Evolutionary conservation across 2,888 invertebrate genomes (phyloP), one percentile per base, ranked within the genome.

Genomic region (Mimas tiliae): DNA sequence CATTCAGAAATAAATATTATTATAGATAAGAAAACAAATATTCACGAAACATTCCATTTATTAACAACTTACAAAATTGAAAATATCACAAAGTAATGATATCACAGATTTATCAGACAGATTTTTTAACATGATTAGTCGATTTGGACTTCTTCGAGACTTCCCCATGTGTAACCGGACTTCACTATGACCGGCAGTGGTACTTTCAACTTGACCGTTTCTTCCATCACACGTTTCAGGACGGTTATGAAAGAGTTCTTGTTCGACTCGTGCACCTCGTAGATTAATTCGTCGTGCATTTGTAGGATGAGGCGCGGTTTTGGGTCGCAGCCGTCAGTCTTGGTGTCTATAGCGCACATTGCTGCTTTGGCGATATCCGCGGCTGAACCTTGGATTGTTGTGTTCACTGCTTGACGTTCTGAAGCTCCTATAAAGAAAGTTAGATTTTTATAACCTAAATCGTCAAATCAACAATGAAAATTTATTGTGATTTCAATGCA

Each of bases 371-470:
- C 97, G 55, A 99, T 96, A 88, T 99, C 99, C 0, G 99, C 98
- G 0, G 99, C 99, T 0, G 99, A 98, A 0, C 99, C 99, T 91
- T 99, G 99, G 64, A 99, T 96, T 14, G 96, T 97, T 1, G 99
- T 97, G 87, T 99, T 99, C 0, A 99, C 95, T 14, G 99, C 98
- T 94, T 99, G 99, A n/a, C 99, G 95, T 88, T 98, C 98, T 0
- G 98, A 97, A 93, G 98, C 96, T 77, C 94, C 97, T 96, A 78
- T 1, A 67, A 63, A 19, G 48, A 14, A 38, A 27, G 27, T 27
- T 27, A 4, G 27, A 7, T 48, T 9, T n/a, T n/a, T n/a, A n/a
- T 48, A 48, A 48, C n/a, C 2, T n/a, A 48, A 12, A 4, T 48
- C 47, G 2, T 14, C 11, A 11, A 47, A 47, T 2, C 11, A 2